Conservation (phyloP, 2,888 invertebrate species). For the Eumerus sabulonum region DNA sequence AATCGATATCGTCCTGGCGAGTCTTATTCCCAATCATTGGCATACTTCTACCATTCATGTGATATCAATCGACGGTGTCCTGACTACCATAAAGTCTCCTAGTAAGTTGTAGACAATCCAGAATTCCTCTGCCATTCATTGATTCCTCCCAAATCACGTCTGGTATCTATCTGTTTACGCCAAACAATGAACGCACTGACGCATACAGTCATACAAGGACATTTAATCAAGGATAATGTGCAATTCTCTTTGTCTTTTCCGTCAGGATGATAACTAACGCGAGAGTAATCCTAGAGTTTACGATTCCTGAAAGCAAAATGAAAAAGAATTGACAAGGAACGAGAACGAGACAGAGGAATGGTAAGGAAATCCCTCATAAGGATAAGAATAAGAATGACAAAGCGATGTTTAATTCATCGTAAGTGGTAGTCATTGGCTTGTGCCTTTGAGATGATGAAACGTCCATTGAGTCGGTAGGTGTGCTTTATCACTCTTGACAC, state of each 20-base stretch:
- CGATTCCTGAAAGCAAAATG: conserved; percentile 60
- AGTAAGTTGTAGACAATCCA: too few species aligned
- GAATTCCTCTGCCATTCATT: too few species aligned
- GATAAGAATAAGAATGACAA: conserved; percentile 37
- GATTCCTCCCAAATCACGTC: background rate
- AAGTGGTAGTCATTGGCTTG: conserved; percentile 54
- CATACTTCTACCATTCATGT: too few species aligned
- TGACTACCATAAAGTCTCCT: too few species aligned
- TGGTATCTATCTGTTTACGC: conserved; percentile 22
- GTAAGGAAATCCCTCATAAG: background rate
- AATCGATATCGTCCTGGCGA: conserved; percentile 32
- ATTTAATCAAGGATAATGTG: conserved; percentile 65
- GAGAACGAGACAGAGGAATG: conserved; percentile 28
- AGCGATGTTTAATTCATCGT: conserved; percentile 60
- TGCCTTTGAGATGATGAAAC: conserved; percentile 27
- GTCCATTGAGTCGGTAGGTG: conserved; percentile 24
- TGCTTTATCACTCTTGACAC: conserved; percentile 26
- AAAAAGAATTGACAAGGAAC: conserved; percentile 1
- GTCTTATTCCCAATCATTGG: conserved; percentile 35
- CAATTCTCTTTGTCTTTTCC: conserved; percentile 55
- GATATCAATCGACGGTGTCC: too few species aligned
- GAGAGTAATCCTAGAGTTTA: conserved; percentile 59
- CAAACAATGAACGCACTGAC: background rate
- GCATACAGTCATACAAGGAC: conserved; percentile 13
- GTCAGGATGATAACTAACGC: conserved; percentile 33